A percentile compares a stretch with the other conserved stretches of the same genome.
These are phyloP conservation scores for Probaryconus sp. DNA, from an alignment of 1,140 invertebrate genomes.

Conservation along the genomic window DNA sequence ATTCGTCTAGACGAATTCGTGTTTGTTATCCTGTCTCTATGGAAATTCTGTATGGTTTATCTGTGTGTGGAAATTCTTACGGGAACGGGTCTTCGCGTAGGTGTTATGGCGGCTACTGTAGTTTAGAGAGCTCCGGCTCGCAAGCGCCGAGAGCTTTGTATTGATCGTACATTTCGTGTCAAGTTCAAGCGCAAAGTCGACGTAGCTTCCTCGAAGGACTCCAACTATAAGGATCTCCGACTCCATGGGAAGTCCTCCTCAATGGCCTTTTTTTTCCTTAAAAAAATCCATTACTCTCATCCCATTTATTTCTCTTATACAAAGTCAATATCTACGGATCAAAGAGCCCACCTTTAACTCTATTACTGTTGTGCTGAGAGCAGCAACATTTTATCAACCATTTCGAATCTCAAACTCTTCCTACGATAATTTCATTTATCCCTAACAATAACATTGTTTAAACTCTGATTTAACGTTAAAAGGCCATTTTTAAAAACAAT, in stretches of 20 bases:
- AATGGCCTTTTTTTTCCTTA: constrained; percentile 11
- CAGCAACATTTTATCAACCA: no score
- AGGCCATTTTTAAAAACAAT: no score
- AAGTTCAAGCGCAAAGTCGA: constrained; percentile 74
- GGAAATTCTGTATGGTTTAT: constrained; percentile 60
- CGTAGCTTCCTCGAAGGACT: constrained; percentile 31
- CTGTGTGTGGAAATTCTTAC: constrained; percentile 49
- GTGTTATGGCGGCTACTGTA: constrained; percentile 43
- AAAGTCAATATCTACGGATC: constrained; percentile 18
- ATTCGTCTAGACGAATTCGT: constrained; percentile 62
- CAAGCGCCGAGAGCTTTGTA: constrained; percentile 73
- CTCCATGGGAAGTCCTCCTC: constrained; percentile 12
- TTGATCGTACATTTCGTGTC: constrained; percentile 76
- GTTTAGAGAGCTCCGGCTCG: constrained; percentile 56
- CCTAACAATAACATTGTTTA: no score
- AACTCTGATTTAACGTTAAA: no score
- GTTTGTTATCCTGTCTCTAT: constrained; percentile 56
- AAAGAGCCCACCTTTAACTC: no score
- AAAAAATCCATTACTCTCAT: constrained; percentile 10
- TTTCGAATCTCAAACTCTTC: no score
- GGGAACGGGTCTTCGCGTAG: constrained; percentile 32
- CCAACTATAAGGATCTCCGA: constrained; percentile 5
- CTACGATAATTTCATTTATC: no score
- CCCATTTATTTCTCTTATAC: constrained; percentile 22
- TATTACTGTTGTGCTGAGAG: no score